Evolutionary conservation across 2,113 vertebrate species (phyloP), one percentile per base, ranked within the genome.

Genomic region (Gambusia affinis): DNA sequence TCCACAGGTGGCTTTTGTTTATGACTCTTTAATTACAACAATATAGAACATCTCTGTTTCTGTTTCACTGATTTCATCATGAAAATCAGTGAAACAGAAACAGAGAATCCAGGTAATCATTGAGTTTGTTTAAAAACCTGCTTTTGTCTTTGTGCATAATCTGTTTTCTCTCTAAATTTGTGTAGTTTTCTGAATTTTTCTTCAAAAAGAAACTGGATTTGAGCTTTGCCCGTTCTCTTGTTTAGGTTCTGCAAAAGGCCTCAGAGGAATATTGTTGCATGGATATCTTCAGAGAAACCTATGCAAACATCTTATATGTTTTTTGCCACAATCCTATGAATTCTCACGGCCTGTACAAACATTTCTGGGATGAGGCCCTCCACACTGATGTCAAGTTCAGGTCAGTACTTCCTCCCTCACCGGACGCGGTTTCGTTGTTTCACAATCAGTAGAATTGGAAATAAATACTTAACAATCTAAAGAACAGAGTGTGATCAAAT

Each of bases 361-460:
- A 97, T 75, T 78, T 84, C 19, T 99, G 97, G 97, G 83, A 94
- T 30, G 64, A 88, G 64, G 87, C 91, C 27, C 90, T 99, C 44
- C 97, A 98, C 84, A 97, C 97, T 12, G 87, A 98, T 42, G 95
- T 98, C 79, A 94, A 95, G 78, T 97, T 99, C 95, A 97, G 97
- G 98, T 99, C 31, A 78, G 82, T 70, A 30, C 33, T n/a, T 11
- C n/a, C 17, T 27, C 29, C 68, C 4, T 81, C 28, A 28, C 8
- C 6, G 44, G 14, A 19, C 4, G 44, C 4, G 6, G 44, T 19
- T 57, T n/a, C 1, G 24, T 57, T 57, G 51, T 57, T 57, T 24
- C 51, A 11, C 22, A 24, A 3, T n/a, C 24, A 10, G 51, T 11
- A 6, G 24, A n/a, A n/a, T 24, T 57, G 8, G 7, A 57, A 24